phyloP scores from a whole-genome alignment of 1,140 invertebrate species.

The Telenomus remus region DNA sequence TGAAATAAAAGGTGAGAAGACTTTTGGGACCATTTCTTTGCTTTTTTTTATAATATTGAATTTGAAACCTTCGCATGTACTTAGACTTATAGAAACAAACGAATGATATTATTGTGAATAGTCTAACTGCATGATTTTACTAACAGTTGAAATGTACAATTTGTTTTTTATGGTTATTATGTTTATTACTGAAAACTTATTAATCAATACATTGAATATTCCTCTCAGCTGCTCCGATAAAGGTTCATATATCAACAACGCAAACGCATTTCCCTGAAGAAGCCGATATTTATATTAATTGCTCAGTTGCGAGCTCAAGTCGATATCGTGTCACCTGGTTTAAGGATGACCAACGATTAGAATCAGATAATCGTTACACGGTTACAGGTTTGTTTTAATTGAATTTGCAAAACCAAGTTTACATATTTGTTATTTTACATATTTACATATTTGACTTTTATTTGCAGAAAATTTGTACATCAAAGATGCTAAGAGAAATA shows the following conservation, averaged over 20 bases:
- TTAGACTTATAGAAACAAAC: too few relatives aligned
- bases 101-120: too few relatives aligned
- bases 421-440: constrained; percentile 4
- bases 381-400: constrained; percentile 78
- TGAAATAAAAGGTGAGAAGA: constrained; percentile 64
- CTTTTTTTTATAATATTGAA: background rate
- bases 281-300: constrained; percentile 82
- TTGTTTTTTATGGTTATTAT: too few relatives aligned
- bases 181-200: too few relatives aligned
- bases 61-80: background rate
- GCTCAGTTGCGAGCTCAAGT: constrained; percentile 86
- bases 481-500: constrained; percentile 77
- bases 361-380: constrained; percentile 74
- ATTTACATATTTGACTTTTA: constrained; percentile 5
- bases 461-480: too few relatives aligned
- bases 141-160: too few relatives aligned
- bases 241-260: constrained; percentile 76
- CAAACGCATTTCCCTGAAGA: constrained; percentile 79
- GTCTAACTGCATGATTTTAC: too few relatives aligned
- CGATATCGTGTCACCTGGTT: constrained; percentile 85
- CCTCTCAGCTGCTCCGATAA: constrained; percentile 66
- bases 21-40: constrained; percentile 5
- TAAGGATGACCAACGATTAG: constrained; percentile 80
- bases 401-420: constrained; percentile 2
- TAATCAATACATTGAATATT: constrained; percentile 2